Evolutionary conservation across 2,797 vertebrate species (phyloP).

Genomic region (Cossypha heuglini): DNA sequence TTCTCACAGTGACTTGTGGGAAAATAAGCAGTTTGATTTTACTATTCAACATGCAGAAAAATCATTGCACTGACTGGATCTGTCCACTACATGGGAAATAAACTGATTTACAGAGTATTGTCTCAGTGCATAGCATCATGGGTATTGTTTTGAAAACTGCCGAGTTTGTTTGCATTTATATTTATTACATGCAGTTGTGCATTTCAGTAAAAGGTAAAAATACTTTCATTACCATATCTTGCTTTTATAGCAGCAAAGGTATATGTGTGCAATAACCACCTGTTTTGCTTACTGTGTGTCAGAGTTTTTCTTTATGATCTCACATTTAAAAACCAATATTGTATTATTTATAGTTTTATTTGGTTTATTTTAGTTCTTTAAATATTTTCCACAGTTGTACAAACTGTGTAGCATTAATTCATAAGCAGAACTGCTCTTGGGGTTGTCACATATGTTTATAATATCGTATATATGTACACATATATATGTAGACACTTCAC

Average conservation of each 20-base stretch:
- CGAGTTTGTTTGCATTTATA: not conserved
- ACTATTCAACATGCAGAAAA: slow-evolving; percentile 60
- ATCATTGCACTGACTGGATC: slow-evolving; percentile 57
- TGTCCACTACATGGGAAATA: slow-evolving; percentile 67
- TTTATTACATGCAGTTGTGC: not conserved
- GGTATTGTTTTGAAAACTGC: not conserved
- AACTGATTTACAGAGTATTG: slow-evolving; percentile 65
- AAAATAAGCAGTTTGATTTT: slow-evolving; percentile 70
- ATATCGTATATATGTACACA: not conserved
- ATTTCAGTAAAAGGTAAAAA: not conserved
- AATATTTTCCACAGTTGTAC: not conserved
- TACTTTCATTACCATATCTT: not conserved
- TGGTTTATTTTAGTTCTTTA: not conserved
- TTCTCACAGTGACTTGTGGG: slow-evolving; percentile 58
- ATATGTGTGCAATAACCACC: not conserved
- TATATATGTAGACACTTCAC: not conserved
- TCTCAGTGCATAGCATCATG: slow-evolving; percentile 42
- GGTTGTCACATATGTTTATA: not conserved
- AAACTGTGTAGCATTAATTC: not conserved
- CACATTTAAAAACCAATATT: not conserved
- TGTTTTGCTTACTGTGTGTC: not conserved
- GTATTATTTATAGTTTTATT: not conserved
- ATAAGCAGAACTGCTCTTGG: not conserved
- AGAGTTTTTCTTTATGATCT: not conserved
- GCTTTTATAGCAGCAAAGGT: not conserved